Base-by-base conservation (phyloP, 1,140 invertebrate genomes). In the Anastatus disparis region DNA sequence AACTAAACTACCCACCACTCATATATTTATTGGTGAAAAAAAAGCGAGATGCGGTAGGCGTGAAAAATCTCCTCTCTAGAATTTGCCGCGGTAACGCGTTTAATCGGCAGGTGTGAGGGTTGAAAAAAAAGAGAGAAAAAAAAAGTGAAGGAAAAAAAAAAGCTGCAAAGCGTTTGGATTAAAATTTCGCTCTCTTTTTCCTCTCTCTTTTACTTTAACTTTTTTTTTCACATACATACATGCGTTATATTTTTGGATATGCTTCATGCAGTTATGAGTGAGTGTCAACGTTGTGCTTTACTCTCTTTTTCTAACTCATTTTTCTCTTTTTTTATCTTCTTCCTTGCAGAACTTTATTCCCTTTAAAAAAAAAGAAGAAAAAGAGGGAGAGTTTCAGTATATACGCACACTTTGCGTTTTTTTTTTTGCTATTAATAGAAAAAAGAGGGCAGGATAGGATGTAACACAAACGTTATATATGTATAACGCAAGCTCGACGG, bases 391-490 rank as follows among this genome's bases (percentile, higher is more conserved):
- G n/a, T n/a, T n/a, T n/a, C n/a, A n/a, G n/a, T n/a, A n/a, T n/a
- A 10, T 35, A 35, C 31, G 10, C 31, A 10, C 31, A 10, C 4
- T 4, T 4, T 4, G 31, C 31, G 44, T 44, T 42, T 20, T n/a
- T 27, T 26, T 59, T 78, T 77, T 74, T 9, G 75, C 75, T 77
- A 78, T 79, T 78, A 79, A 79, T 79, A 79, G 78, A 76, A 79
- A 78, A n/a, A 76, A 70, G 76, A 78, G 75, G 77, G 66, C 76
- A 75, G 71, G 66, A 74, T 71, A 72, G 75, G 72, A 74, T 70
- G 69, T 61, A 52, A 46, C 72, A 38, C 35, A 12, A 6, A 12
- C 35, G 12, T 38, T 12, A 38, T 38, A 38, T 38, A 38, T 6
- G 6, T 6, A 12, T 12, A 38, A 24, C 58, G n/a, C n/a, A n/a